phyloP scores from a whole-genome alignment of 2,888 invertebrate genomes.

The Gastrophysa polygoni region DNA sequence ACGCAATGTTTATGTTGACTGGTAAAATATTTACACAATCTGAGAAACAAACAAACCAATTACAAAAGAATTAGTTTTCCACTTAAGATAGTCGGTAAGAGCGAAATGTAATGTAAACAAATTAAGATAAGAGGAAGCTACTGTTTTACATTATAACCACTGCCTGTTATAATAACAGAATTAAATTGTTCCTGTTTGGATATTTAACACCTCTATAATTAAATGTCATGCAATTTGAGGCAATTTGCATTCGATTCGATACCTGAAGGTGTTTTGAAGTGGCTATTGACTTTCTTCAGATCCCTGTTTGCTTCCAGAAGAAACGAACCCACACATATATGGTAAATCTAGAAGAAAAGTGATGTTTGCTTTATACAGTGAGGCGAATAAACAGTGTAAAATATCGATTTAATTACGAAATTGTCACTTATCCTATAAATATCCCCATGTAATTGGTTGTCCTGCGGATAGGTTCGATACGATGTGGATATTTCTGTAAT shows the following conservation, averaged over 20 bases:
- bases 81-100: slow-evolving; percentile 5
- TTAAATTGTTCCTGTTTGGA: slow-evolving; percentile 16
- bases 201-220: slow-evolving; percentile 29
- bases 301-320: not conserved
- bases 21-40: slow-evolving; percentile 4
- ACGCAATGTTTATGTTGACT: slow-evolving; percentile 3
- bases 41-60: slow-evolving; percentile 8
- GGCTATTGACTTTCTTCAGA: not conserved
- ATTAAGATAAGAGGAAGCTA: slow-evolving; percentile 22
- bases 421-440: slow-evolving; percentile 15
- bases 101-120: slow-evolving; percentile 20
- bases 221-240: slow-evolving; percentile 15
- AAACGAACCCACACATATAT: not conserved
- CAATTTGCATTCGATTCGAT: slow-evolving; percentile 17
- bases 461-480: not conserved
- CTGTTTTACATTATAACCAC: slow-evolving; percentile 24
- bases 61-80: slow-evolving; percentile 11
- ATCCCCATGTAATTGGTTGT: not conserved
- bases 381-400: slow-evolving; percentile 15
- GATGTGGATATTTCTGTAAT: not conserved
- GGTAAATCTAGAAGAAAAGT: not conserved
- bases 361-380: slow-evolving; percentile 15
- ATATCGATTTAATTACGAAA: slow-evolving; percentile 14
- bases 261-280: not conserved
- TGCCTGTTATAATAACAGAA: slow-evolving; percentile 23